Base-by-base conservation (phyloP, 1,140 invertebrate species). In the Battus philenor region DNA sequence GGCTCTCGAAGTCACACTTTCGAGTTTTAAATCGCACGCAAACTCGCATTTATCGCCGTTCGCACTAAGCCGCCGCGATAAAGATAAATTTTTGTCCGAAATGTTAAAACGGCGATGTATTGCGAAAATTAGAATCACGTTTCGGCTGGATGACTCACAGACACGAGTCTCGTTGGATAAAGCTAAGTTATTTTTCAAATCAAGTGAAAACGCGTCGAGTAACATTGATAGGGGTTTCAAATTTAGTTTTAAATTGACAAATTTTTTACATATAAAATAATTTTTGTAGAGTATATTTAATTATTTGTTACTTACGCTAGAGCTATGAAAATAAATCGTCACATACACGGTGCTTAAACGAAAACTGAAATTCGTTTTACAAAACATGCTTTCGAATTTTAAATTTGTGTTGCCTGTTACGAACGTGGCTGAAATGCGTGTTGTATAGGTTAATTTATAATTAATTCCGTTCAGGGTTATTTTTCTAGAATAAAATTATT, bases 101-200 rank as follows among this genome's bases (percentile, higher is more conserved):
- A 39, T 52, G 18, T 53, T 34, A 45, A 52, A 51, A 60, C 52
- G 33, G 46, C 64, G 61, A 70, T 56, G 69, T 59, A 75, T 60
- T 74, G 64, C 63, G 65, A 74, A 74, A 75, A 80, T 76, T 74
- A 73, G 72, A 71, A 65, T 69, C 57, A 58, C 53, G 68, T 68
- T 66, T 65, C 66, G 72, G 62, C 47, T 77, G 72, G 74, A 68
- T 75, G 73, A 77, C 51, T 78, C 74, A 77, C 49, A 62, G 73
- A 70, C 74, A 81, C 76, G 74, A 59, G 56, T 71, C 68, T 82
- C 75, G 79, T 77, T 79, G 65, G 70, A 58, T 50, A 64, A 64
- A 60, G 57, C 69, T 61, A 64, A 61, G 63, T 74, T 72, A 68
- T 59, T 69, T 77, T 73, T 64, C 64, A 69, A 57, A 69, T 70